Conservation (phyloP, 2,113 vertebrate genomes). For the Aegithalos caudatus region DNA sequence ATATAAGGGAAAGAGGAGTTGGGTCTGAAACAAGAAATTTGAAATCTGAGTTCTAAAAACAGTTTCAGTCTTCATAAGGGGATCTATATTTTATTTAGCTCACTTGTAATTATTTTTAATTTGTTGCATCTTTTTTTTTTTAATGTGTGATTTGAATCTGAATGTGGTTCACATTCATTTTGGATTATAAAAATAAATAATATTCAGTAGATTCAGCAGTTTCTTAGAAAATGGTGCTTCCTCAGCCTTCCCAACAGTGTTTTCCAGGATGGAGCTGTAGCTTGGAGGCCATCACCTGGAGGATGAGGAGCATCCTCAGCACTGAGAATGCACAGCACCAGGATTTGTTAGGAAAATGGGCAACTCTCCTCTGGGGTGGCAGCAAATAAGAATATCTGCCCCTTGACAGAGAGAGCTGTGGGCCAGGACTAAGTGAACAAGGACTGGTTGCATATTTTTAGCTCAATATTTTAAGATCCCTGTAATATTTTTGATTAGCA, state of each 20-base stretch:
- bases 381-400: not conserved
- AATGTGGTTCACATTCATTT: not conserved
- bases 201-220: not conserved
- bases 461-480: not conserved
- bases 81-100: conserved; percentile 14
- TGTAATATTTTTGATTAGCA: not conserved
- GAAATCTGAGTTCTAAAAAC: conserved; percentile 3
- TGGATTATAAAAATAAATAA: conserved; percentile 2
- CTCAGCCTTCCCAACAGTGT: not conserved
- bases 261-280: not conserved
- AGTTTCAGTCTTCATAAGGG: not conserved
- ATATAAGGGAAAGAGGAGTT: not conserved
- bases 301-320: not conserved
- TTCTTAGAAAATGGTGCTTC: not conserved
- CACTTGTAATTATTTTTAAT: conserved; percentile 7
- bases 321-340: not conserved
- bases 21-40: not conserved
- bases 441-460: not conserved
- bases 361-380: not conserved
- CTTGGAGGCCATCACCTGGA: not conserved
- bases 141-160: not conserved
- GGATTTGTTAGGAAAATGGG: not conserved
- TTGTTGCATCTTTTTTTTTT: conserved; percentile 14
- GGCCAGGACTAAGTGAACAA: not conserved
- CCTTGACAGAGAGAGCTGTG: not conserved